These are phyloP conservation scores for Oreochromis aureus DNA, from an alignment of 2,113 vertebrate species.

Conservation along the genomic window DNA sequence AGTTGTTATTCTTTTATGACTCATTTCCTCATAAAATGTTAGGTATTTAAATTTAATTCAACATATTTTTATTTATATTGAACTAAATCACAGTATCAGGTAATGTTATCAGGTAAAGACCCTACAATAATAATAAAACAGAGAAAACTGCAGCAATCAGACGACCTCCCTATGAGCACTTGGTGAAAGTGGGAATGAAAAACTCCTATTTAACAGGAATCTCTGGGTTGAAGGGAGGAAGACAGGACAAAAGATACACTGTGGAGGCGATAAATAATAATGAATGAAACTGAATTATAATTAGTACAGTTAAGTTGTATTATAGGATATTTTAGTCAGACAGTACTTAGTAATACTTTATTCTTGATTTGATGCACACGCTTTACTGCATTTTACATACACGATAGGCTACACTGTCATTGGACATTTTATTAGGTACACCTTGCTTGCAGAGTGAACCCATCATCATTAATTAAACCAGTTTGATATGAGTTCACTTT, in stretches of 20 bases:
- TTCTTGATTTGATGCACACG: background rate
- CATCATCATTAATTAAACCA: background rate
- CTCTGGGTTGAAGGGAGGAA: background rate
- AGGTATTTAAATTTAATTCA: background rate
- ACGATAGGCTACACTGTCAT: fast-evolving
- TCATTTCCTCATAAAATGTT: background rate
- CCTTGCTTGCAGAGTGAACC: background rate
- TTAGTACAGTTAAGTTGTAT: background rate
- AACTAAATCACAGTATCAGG: background rate
- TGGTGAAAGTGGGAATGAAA: background rate
- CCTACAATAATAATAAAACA: background rate
- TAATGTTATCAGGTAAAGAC: background rate
- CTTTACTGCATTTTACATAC: background rate
- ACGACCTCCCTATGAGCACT: background rate
- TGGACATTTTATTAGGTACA: background rate
- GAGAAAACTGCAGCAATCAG: background rate
- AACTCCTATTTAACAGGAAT: background rate
- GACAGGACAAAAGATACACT: background rate
- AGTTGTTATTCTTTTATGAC: background rate
- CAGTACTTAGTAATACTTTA: background rate
- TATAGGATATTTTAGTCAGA: background rate
- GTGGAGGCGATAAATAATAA: background rate
- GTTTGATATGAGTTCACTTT: background rate
- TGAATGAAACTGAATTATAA: background rate
- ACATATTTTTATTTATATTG: background rate